phyloP scores from a whole-genome alignment of 2,797 vertebrate species.

The Steatocranus sp. region DNA sequence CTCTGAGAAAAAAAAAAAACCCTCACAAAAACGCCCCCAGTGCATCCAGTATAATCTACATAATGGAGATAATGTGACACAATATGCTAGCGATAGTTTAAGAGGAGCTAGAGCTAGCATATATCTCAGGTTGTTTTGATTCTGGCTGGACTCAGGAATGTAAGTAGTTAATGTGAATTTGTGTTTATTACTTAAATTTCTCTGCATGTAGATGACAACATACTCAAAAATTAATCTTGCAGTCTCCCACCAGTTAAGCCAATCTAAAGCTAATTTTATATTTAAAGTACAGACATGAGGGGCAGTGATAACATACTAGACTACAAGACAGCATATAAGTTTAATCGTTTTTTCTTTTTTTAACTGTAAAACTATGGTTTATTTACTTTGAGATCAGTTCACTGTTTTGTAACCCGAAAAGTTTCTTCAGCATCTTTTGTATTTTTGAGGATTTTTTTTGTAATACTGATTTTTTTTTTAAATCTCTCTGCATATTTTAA shows the following conservation, averaged over 20 bases:
- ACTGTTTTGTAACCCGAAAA: slow-evolving; percentile 28
- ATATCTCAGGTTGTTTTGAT: background rate
- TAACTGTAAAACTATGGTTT: background rate
- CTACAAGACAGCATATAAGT: background rate
- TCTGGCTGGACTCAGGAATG: background rate
- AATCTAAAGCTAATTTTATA: background rate
- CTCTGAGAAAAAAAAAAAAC: fast-evolving
- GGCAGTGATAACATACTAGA: background rate
- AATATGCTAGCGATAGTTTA: background rate
- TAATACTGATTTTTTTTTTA: background rate
- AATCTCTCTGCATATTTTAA: slow-evolving; percentile 33
- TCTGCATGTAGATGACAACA: background rate
- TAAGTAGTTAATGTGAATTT: background rate
- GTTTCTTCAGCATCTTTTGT: slow-evolving; percentile 55
- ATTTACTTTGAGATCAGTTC: slow-evolving; percentile 20
- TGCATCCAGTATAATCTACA: background rate
- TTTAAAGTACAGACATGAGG: background rate
- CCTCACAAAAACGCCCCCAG: background rate
- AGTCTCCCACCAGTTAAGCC: background rate
- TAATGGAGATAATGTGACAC: background rate
- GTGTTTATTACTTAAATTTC: background rate
- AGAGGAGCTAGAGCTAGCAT: background rate
- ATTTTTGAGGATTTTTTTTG: slow-evolving; percentile 30
- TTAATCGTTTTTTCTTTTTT: background rate
- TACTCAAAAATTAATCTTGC: background rate